phyloP scores from a whole-genome alignment of 1,140 invertebrate genomes.

The Neuroterus valhalla region DNA sequence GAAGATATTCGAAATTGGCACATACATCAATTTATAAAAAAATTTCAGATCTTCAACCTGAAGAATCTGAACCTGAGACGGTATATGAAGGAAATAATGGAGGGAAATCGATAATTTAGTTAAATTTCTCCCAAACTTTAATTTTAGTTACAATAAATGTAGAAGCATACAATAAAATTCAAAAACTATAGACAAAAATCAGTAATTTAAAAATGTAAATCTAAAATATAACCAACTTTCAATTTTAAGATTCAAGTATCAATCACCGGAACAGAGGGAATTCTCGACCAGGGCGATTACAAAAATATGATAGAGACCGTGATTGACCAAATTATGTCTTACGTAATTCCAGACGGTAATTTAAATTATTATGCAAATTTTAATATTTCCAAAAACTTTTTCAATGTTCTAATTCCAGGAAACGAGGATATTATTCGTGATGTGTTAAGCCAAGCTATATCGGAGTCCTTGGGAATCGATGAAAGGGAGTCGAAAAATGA shows the following conservation, averaged over 20 bases:
- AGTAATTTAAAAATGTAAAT: no score
- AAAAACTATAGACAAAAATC: background rate
- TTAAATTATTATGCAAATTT: background rate
- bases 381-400: background rate
- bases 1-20: conserved; percentile 50
- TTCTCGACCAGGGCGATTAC: background rate
- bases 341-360: background rate
- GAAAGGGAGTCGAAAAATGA: background rate
- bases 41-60: conserved; percentile 43
- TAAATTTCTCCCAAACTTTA: background rate
- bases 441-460: background rate
- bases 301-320: background rate
- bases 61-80: background rate
- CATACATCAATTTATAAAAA: conserved; percentile 51
- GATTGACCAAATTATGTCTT: conserved; percentile 13
- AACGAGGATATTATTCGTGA: conserved; percentile 16
- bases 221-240: no score
- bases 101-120: background rate
- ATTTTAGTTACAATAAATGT: background rate
- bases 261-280: background rate
- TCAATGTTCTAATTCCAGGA: background rate
- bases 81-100: background rate
- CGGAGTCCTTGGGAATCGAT: background rate
- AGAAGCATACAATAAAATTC: no score
- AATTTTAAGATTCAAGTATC: background rate